These are phyloP conservation scores for Amphimedon queenslandica DNA, from an alignment of 37 sponge, comb jelly and placozoan genomes.

Conservation along the genomic window DNA sequence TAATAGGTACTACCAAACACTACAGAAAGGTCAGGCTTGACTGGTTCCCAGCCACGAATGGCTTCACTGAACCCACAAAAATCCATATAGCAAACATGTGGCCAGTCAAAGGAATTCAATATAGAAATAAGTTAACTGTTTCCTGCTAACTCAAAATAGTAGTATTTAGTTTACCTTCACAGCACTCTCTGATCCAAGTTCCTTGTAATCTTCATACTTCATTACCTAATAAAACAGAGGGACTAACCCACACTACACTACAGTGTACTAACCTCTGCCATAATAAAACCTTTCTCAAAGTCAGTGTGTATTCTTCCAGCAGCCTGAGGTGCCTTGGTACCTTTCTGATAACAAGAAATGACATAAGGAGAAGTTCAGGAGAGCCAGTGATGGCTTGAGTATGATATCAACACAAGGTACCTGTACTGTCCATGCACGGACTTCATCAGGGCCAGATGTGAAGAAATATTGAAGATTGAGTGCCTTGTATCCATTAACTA, in stretches of 20 bases:
- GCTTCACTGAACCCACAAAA: background rate
- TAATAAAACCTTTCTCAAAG: constrained; percentile 98
- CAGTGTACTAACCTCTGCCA: constrained; percentile 77
- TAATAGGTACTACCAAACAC: too few species aligned
- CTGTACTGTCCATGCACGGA: constrained; percentile 90
- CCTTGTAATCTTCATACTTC: constrained; percentile 91
- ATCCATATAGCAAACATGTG: background rate
- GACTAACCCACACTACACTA: background rate
- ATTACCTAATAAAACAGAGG: constrained; percentile 51
- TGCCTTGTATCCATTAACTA: constrained; percentile 84
- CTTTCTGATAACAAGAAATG: constrained; percentile 46
- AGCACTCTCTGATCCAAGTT: constrained; percentile 84
- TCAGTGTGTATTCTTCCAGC: constrained; percentile 96
- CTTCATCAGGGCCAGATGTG: constrained; percentile 96
- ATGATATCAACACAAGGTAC: constrained; percentile 34
- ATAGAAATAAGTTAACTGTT: background rate
- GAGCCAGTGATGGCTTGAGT: background rate
- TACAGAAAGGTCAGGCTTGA: too few species aligned
- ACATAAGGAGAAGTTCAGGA: background rate
- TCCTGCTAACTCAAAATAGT: background rate
- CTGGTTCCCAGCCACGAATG: background rate
- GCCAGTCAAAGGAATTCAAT: background rate
- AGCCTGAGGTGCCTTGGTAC: constrained; percentile 96
- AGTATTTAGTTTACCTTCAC: constrained; percentile 62
- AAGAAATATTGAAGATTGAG: constrained; percentile 96